Evolutionary conservation across 2,888 invertebrate genomes (phyloP), one percentile per base, ranked within the genome.

Genomic region (Caenorhabditis virilis): DNA sequence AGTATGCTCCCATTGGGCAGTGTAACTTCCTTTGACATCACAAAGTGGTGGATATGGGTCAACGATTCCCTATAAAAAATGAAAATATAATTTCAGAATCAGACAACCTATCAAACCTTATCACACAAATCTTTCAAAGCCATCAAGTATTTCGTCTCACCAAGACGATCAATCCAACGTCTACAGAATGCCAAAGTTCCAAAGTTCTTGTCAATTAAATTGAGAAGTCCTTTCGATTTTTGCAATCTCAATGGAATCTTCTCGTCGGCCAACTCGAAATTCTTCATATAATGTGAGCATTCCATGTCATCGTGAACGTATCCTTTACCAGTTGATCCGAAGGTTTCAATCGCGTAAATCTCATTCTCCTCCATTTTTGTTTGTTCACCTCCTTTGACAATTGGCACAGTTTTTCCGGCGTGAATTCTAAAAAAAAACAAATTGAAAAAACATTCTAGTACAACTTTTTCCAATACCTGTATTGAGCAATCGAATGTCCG

Each of bases 1-100:
- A 4, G 98, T 99, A 97, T 99, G 98, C 84, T 99, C 98, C 84
- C 92, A 99, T 86, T 99, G 98, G 42, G 98, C 98, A 0, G 98
- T 99, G 86, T 95, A 99, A 84, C 92, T 93, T 57, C 98, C 97
- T 85, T 92, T 93, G 70, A 91, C 88, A 86, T 98, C 98, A 84
- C 95, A 97, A 52, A 98, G 88, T 9, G 98, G 98, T 20, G 98
- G 98, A 86, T 98, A 98, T 0, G 97, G 91, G 83, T 95, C 93
- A n/a, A 99, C 92, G 26, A 95, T 91, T 48, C 92, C 92, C 84
- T 74, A 54, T 33, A 65, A 66, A 45, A 26, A 43, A 33, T 2
- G 18, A 36, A 22, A 25, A 16, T 38, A 27, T 23, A 39, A 13
- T 36, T 36, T 30, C 6, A 30, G 13, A 30, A 30, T 30, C 30